Base-by-base conservation (phyloP, 2,888 invertebrate species). In the Crematogaster levior region DNA sequence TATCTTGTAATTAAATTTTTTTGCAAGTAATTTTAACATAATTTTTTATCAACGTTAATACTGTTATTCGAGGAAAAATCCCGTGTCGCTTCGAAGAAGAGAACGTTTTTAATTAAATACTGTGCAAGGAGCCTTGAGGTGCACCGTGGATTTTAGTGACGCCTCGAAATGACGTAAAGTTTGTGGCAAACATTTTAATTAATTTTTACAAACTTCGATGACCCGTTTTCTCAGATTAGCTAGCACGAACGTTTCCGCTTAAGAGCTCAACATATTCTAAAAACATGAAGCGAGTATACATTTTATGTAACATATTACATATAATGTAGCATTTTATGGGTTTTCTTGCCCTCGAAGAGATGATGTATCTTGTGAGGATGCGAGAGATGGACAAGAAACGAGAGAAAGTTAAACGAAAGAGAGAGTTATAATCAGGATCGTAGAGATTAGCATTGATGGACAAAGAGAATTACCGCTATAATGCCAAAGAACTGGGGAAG, bases 171-270 rank as follows among this genome's bases (percentile, higher is more conserved):
- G 63, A 75, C 34, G 43, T 27, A 21, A 56, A 77, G 82, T 77
- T 77, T 77, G 80, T 37, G 72, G 79, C n/a, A 27, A 30, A 40
- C 51, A 12, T 77, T 70, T 80, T 81, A 74, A 81, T 81, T 81
- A 75, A 81, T 81, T 81, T 81, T 75, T 81, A 43, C 61, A 4
- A 81, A 63, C 75, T 61, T 61, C 40, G 53, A 61, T 63, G 53
- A 63, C 63, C 60, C 48, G 53, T 40, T 66, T 77, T 56, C 21
- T 9, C 63, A n/a, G 48, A 48, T 61, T 60, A 63, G n/a, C 53
- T 21, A 66, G 30, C 53, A 53, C 53, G n/a, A 3, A n/a, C n/a
- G 30, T 53, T 68, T 53, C 18, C 43, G 30, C 30, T 30, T 40
- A 21, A 68, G 12, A 18, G 21, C 43, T 66, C 30, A 15, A 53